These are phyloP conservation scores for Tupaia chinensis DNA, from an alignment of 2,113 vertebrate species.

Conservation along the genomic window DNA sequence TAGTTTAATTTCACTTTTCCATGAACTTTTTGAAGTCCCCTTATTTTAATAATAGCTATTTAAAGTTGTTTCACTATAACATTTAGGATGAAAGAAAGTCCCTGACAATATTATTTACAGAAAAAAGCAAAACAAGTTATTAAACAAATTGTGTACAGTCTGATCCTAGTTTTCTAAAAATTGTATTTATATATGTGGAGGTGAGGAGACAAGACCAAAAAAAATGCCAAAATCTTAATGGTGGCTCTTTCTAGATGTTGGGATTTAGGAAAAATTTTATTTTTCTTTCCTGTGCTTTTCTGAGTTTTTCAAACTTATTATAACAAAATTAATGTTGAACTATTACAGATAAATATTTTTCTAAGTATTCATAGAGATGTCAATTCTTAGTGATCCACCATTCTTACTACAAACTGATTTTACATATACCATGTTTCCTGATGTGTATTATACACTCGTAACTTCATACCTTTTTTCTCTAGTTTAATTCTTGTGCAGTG, in stretches of 20 bases:
- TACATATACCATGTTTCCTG: background rate
- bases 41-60: background rate
- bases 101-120: background rate
- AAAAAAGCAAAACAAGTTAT: background rate
- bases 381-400: background rate
- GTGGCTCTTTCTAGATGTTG: background rate
- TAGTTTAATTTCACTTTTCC: no score
- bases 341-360: background rate
- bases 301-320: background rate
- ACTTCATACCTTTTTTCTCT: background rate
- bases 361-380: background rate
- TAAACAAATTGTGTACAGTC: background rate
- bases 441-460: background rate
- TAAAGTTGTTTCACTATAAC: background rate
- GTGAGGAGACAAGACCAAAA: background rate
- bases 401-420: slow-evolving; percentile 4
- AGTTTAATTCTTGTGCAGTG: background rate
- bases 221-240: background rate
- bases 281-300: slow-evolving; percentile 9
- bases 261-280: background rate
- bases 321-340: background rate
- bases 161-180: background rate
- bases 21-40: no score
- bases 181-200: background rate
- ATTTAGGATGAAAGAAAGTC: background rate